Evolutionary conservation across 2,113 vertebrate species (phyloP).

Genomic region (Pogonocichla stellata): DNA sequence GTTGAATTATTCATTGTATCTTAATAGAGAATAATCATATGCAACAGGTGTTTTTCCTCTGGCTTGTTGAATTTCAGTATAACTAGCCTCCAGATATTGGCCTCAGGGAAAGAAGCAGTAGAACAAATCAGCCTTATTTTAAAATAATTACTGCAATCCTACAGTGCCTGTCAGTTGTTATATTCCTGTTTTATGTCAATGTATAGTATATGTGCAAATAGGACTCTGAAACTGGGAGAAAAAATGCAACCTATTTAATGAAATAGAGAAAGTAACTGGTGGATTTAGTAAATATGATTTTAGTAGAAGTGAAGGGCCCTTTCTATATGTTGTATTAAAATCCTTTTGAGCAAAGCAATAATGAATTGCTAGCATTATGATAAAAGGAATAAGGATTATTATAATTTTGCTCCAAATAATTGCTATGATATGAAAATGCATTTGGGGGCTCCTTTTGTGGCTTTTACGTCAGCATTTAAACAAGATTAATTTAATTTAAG

Average conservation of each 20-base stretch:
- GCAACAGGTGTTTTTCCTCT: constrained; percentile 72
- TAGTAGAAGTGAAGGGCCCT: background rate
- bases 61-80: constrained; percentile 57
- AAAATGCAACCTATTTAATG: constrained; percentile 21
- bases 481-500: constrained; percentile 52
- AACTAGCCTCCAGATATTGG: constrained; percentile 62
- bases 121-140: constrained; percentile 73
- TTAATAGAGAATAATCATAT: constrained; percentile 62
- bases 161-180: constrained; percentile 57
- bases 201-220: constrained; percentile 23
- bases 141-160: constrained; percentile 71
- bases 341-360: constrained; percentile 46
- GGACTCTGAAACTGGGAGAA: constrained; percentile 1
- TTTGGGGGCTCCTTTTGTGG: constrained; percentile 33
- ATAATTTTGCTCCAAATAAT: constrained; percentile 57
- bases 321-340: constrained; percentile 23
- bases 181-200: constrained; percentile 56
- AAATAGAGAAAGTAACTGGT: constrained; percentile 32
- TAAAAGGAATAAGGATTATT: constrained; percentile 42
- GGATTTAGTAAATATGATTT: constrained; percentile 40
- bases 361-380: background rate
- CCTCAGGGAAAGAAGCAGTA: constrained; percentile 57
- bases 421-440: constrained; percentile 32
- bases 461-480: constrained; percentile 57
- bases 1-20: constrained; percentile 76